Evolutionary conservation across 2,113 vertebrate species (phyloP), one percentile per base, ranked within the genome.

Genomic region (Zapornia atra): DNA sequence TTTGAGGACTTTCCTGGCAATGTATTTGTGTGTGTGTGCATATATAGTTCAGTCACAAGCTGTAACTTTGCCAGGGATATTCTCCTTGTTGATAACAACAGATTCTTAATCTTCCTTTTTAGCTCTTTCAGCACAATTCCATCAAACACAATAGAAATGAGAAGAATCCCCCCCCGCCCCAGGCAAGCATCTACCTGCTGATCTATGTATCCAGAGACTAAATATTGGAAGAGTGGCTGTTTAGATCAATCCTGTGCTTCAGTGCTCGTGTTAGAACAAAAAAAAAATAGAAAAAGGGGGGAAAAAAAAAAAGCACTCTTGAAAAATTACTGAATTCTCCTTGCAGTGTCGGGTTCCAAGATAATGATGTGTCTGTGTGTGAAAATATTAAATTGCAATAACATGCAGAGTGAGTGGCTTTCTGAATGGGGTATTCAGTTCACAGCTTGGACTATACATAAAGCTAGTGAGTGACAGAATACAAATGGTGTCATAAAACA

Each of bases 381-480:
- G 99, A 99, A 99, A 99, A 99, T 99, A 99, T 99, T 99, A 98
- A 99, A 99, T 99, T 99, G 99, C 99, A 99, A 98, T 99, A 99
- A 99, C 99, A 99, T 98, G 98, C 98, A 97, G 97, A 96, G 98
- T 96, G 98, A 98, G 98, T 97, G 96, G 97, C 98, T 98, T 98
- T 98, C 98, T 98, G 99, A 99, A 99, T 98, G 97, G 98, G 98
- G 98, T 98, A 98, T 99, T 99, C 98, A 98, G 98, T 98, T 96
- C 98, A 82, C 98, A 98, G 97, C 98, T 97, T 92, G 97, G 96
- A 83, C 97, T 61, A 89, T 79, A 89, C 98, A 93, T 92, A 86
- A 91, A 97, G 98, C 98, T 97, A 98, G 98, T 99, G 99, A 99
- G 98, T 99, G 99, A 99, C 96, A 98, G 98, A 98, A 98, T 98